These are phyloP conservation scores for Melanerpes aurifrons DNA, from an alignment of 2,113 vertebrate species.

Conservation along the genomic window DNA sequence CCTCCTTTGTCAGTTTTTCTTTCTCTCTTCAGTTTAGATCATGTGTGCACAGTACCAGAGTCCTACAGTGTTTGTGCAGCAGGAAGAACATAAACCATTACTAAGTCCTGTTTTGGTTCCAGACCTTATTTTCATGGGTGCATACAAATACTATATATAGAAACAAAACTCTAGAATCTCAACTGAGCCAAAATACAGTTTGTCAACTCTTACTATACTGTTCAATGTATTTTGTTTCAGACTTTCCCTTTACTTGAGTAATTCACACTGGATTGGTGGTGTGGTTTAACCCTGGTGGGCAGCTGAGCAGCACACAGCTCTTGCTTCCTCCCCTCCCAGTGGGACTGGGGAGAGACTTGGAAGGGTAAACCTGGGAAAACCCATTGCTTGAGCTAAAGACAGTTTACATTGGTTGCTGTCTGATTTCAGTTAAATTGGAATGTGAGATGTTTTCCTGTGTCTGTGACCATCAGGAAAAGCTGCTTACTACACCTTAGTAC, in stretches of 20 bases:
- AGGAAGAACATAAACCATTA: not conserved
- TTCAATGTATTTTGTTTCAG: not conserved
- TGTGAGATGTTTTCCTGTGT: not conserved
- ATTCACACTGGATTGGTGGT: not conserved
- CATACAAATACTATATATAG: not conserved
- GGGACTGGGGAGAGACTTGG: not conserved
- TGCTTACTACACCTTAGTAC: not conserved
- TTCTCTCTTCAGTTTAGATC: not conserved
- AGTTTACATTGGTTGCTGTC: rapidly evolving
- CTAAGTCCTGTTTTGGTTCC: not conserved
- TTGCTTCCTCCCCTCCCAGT: rapidly evolving
- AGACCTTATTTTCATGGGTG: not conserved
- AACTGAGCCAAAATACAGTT: not conserved
- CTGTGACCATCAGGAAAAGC: not conserved
- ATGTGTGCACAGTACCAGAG: rapidly evolving
- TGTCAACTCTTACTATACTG: not conserved
- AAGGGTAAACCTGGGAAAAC: not conserved
- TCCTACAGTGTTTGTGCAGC: not conserved
- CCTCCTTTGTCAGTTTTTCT: not conserved
- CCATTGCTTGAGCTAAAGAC: not conserved
- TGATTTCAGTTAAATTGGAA: not conserved
- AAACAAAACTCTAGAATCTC: not conserved
- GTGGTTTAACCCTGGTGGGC: not conserved
- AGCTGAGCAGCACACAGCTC: not conserved
- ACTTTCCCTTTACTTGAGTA: not conserved